phyloP scores from a whole-genome alignment of 2,888 invertebrate genomes.

The Stenotaenia linearis region DNA sequence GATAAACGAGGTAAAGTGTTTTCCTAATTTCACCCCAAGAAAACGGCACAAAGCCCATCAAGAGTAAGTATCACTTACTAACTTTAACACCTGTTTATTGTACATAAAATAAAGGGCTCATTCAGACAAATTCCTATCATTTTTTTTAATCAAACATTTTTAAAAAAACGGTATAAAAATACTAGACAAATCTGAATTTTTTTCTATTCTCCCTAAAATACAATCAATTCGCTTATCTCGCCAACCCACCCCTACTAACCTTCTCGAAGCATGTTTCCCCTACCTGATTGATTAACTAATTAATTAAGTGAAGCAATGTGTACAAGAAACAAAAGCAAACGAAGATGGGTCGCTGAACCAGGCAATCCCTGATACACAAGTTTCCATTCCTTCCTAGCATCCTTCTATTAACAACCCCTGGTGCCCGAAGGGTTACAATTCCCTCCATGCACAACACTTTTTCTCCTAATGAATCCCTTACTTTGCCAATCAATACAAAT shows the following conservation, averaged over 20 bases:
- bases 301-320: conserved; percentile 15
- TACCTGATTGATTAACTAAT: conserved; percentile 15
- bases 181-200: background rate
- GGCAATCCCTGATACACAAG: background rate
- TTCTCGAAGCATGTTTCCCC: background rate
- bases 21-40: conserved; percentile 26
- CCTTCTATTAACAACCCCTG: background rate
- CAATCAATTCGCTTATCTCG: background rate
- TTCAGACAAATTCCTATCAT: background rate
- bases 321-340: conserved; percentile 15
- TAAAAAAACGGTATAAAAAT: background rate
- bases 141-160: background rate
- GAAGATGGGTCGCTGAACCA: background rate
- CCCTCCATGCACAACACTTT: background rate
- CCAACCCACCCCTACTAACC: background rate
- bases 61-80: conserved; percentile 14
- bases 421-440: background rate
- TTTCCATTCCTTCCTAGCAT: background rate
- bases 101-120: background rate
- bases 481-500: background rate
- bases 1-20: conserved; percentile 21
- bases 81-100: conserved; percentile 3
- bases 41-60: conserved; percentile 19
- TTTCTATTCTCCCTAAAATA: background rate
- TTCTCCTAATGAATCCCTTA: background rate